Evolutionary conservation across 2,113 vertebrate genomes (phyloP).

Genomic region (Sylvilagus bachmani): DNA sequence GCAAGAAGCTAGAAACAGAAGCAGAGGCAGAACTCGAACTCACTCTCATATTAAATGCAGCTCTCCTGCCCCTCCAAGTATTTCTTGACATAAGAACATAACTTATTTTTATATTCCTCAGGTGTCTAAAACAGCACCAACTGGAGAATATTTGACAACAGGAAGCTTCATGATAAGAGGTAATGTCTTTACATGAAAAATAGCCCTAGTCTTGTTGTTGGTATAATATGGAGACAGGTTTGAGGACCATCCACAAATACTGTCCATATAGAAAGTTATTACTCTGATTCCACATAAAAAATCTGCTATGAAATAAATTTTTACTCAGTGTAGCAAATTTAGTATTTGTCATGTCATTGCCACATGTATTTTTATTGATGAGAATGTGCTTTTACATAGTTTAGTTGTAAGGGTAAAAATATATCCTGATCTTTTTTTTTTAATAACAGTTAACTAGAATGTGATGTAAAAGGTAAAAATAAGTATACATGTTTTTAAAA

Average conservation of each 20-base stretch:
- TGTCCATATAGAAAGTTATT: not conserved
- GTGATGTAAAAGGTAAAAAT: constrained; percentile 9
- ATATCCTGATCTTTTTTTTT: constrained; percentile 12
- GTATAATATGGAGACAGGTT: constrained; percentile 21
- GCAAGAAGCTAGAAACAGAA: too few relatives aligned
- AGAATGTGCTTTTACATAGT: constrained; percentile 49
- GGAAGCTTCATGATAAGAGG: constrained; percentile 99
- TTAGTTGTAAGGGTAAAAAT: constrained; percentile 36
- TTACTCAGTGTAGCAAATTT: constrained; percentile 4
- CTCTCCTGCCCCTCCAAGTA: too few relatives aligned
- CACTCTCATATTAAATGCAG: too few relatives aligned
- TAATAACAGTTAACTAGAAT: constrained; percentile 43
- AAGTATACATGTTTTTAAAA: constrained; percentile 6
- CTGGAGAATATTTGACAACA: constrained; percentile 98
- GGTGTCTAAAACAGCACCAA: constrained; percentile 99
- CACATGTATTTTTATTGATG: constrained; percentile 31
- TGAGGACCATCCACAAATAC: constrained; percentile 12
- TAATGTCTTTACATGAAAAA: constrained; percentile 78
- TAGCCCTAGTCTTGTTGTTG: not conserved
- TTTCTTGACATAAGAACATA: constrained; percentile 28
- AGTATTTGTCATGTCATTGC: constrained; percentile 19
- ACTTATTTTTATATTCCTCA: constrained; percentile 78
- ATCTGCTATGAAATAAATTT: constrained; percentile 48
- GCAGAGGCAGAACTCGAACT: too few relatives aligned
- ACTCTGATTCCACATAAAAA: not conserved